Base-by-base conservation (phyloP, 2,113 vertebrate genomes). In the Delphinus delphis region DNA sequence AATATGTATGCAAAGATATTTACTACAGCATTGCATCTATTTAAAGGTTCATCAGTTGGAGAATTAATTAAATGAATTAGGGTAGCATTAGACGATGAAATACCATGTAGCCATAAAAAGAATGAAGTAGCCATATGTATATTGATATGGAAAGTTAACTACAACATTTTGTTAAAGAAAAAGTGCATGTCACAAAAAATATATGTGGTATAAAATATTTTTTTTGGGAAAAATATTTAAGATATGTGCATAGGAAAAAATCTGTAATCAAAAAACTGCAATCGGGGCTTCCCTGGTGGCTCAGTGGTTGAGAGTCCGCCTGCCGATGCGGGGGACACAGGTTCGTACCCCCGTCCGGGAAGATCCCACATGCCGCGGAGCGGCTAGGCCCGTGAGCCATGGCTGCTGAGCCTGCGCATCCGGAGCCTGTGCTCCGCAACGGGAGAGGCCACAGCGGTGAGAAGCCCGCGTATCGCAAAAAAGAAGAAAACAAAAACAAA, bases 151-250 rank as follows among this genome's bases (percentile, higher is more conserved):
- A 92, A 92, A 88, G 13, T 60, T 85, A 95, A 80, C 62, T 12
- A 31, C 6, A 77, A 10, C 6, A 33, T 79, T 85, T 67, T 91
- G 17, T 95, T 95, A 76, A 63, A 83, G 65, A 76, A 96, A 89
- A 90, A 79, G 28, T 81, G 1, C 31, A 86, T 73, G 23, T 92
- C 41, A 94, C 63, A 90, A 28, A 41, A 73, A 55, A 5, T 76
- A 26, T 93, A 17, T 76, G 12, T 93, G 55, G 21, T 86, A 65
- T 36, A 20, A 83, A 90, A 82, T 12, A 14, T 47, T 90, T 81
- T 90, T 70, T 70, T 70, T 53, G 9, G 38, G 82, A 62, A 71
- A 53, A 77, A n/a, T 36, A 63, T 74, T 93, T 97, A 96, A 70
- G 36, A 67, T 77, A 93, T 76, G 2, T 58, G 2, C 44, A 26